phyloP scores from a whole-genome alignment of 2,888 invertebrate genomes.

The Leptinotarsa haldemani region DNA sequence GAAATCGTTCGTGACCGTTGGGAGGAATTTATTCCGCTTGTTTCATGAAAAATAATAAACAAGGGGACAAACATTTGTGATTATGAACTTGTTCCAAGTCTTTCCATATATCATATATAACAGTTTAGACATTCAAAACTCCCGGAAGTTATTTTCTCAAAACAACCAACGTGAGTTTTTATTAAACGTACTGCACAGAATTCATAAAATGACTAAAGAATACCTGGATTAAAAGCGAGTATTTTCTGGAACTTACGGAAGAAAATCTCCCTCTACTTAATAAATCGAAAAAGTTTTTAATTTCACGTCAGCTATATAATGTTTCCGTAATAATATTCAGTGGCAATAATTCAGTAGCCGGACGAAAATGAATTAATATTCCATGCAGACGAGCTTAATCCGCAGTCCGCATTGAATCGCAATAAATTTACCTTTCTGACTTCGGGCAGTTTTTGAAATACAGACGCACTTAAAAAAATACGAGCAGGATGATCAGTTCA shows the following conservation, averaged over 20 bases:
- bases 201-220: neutral
- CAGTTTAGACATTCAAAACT: neutral
- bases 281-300: constrained; percentile 20
- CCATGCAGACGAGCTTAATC: neutral
- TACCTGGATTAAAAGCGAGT: neutral
- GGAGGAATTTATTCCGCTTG: too few relatives aligned
- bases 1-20: too few relatives aligned
- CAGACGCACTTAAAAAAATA: neutral
- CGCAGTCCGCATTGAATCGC: constrained; percentile 4
- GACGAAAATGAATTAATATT: constrained; percentile 16
- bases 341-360: neutral
- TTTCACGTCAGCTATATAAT: constrained; percentile 3
- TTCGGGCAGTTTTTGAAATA: neutral
- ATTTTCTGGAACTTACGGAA: neutral
- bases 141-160: neutral
- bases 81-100: neutral
- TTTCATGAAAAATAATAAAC: neutral
- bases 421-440: neutral
- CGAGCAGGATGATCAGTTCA: neutral
- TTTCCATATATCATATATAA: neutral
- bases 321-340: constrained; percentile 11
- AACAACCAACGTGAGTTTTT: neutral
- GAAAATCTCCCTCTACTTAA: neutral
- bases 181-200: neutral
- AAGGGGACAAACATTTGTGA: neutral